A percentile compares a stretch with the other conserved stretches of the same genome.
phyloP scores from a whole-genome alignment of 2,113 vertebrate species.

The Chaetodon trifascialis region DNA sequence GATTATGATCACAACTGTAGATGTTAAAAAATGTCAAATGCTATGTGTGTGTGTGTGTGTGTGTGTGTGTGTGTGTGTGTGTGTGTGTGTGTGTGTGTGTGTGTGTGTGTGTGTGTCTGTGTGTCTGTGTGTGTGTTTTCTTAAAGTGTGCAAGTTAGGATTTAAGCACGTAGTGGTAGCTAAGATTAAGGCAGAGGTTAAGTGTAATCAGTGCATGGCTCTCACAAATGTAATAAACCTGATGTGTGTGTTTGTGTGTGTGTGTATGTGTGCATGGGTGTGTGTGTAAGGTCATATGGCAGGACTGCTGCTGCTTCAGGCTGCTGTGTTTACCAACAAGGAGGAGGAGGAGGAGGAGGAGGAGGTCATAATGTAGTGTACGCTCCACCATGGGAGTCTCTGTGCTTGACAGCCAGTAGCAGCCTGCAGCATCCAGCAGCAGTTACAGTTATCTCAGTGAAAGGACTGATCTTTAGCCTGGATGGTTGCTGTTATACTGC shows the following conservation, averaged over 20 bases:
- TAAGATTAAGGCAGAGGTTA: neutral
- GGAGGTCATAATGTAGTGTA: conserved; percentile 54
- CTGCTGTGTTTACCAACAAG: conserved; percentile 77
- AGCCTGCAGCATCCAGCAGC: conserved; percentile 39
- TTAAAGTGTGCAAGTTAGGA: neutral
- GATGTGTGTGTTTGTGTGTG: neutral
- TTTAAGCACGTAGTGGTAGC: neutral
- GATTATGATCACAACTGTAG: no score
- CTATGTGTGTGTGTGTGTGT: no score
- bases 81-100: no score
- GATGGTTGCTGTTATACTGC: conserved; percentile 28
- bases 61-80: no score
- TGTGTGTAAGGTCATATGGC: conserved; percentile 66
- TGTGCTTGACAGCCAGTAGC: conserved; percentile 38
- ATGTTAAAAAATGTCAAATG: no score
- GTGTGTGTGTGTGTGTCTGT: no score
- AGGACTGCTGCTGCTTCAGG: conserved; percentile 59
- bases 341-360: conserved; percentile 16
- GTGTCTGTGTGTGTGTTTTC: no score
- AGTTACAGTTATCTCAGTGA: conserved; percentile 5
- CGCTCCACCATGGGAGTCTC: conserved; percentile 56
- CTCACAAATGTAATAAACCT: conserved; percentile 12
- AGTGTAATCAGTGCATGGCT: neutral
- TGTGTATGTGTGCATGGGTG: neutral
- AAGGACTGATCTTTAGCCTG: conserved; percentile 26